Percentiles rank a stretch among this genome's conserved stretches.
These are phyloP conservation scores for Palythoa caribaeorum DNA, from an alignment of 92 coral and sea anemone species.

Conservation along the genomic window DNA sequence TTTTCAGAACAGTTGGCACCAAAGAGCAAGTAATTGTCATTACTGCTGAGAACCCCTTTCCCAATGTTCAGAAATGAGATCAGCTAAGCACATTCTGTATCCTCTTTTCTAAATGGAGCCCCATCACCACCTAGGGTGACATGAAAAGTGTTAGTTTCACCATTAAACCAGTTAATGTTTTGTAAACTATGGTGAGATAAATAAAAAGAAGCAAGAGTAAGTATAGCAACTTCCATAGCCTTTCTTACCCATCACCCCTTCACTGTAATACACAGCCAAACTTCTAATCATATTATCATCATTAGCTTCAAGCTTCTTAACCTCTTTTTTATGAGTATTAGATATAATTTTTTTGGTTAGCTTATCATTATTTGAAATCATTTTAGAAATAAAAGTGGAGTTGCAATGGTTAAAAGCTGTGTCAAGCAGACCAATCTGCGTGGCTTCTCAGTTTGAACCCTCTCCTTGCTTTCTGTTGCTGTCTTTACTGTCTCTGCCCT, in stretches of 20 bases:
- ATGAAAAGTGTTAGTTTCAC: no score
- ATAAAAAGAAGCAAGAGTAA: no score
- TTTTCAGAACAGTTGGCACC: constrained; percentile 34
- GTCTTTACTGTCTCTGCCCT: constrained; percentile 15
- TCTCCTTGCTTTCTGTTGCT: constrained; percentile 36
- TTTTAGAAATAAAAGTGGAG: no score
- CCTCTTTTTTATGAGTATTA: constrained; percentile 22
- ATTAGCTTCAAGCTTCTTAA: background rate
- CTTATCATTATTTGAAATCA: constrained; percentile 31
- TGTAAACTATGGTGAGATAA: no score
- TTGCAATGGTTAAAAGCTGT: no score
- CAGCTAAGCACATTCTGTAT: constrained; percentile 46
- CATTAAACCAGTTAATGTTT: no score
- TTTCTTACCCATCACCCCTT: constrained; percentile 10
- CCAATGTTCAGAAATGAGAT: constrained; percentile 46
- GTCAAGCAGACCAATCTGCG: constrained; percentile 49
- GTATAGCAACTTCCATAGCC: background rate
- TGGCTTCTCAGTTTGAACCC: constrained; percentile 26
- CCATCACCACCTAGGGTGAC: no score
- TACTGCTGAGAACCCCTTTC: background rate
- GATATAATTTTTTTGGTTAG: constrained; percentile 48
- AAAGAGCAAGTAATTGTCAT: constrained; percentile 8
- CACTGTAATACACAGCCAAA: background rate
- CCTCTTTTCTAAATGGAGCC: no score
- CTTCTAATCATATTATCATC: constrained; percentile 37